Percentiles rank a stretch among this genome's conserved stretches.
Conservation (phyloP, 37 sponge, comb jelly and placozoan genomes). For the Tethya wilhelma region DNA sequence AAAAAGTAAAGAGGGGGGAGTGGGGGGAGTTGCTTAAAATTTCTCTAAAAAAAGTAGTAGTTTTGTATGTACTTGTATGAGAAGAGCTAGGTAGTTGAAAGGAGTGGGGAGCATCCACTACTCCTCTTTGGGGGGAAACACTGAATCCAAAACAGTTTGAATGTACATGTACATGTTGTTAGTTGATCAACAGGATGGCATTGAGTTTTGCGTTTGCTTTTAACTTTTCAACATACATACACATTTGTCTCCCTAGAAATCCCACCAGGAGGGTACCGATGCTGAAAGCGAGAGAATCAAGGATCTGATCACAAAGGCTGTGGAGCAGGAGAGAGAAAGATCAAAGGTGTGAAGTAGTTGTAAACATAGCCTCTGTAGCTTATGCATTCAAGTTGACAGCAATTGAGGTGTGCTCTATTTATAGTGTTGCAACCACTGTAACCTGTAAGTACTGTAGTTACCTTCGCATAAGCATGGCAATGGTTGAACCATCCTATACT, state of each 20-base stretch:
- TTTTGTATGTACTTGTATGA: no score
- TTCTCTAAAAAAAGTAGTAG: no score
- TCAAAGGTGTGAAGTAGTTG: constrained; percentile 67
- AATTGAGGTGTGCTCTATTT: no score
- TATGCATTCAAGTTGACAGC: no score
- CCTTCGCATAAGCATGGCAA: neutral
- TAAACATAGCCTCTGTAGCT: neutral
- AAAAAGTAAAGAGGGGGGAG: no score
- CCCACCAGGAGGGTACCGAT: constrained; percentile 56
- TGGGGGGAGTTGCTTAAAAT: no score
- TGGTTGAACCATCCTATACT: neutral
- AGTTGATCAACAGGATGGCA: no score
- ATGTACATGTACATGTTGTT: no score
- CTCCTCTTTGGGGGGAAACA: no score
- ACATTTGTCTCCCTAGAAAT: constrained; percentile 13
- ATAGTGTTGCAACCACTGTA: neutral
- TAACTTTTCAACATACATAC: neutral
- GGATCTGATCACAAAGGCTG: constrained; percentile 41
- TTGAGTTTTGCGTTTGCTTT: neutral
- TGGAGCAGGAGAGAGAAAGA: constrained; percentile 60
- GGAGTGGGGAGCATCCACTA: no score
- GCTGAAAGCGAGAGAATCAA: constrained; percentile 37
- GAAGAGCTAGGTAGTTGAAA: no score
- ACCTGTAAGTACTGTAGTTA: neutral
- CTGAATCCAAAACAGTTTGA: no score